Base-by-base conservation (phyloP, 1,140 invertebrate species). In the Leptopilina boulardi region DNA sequence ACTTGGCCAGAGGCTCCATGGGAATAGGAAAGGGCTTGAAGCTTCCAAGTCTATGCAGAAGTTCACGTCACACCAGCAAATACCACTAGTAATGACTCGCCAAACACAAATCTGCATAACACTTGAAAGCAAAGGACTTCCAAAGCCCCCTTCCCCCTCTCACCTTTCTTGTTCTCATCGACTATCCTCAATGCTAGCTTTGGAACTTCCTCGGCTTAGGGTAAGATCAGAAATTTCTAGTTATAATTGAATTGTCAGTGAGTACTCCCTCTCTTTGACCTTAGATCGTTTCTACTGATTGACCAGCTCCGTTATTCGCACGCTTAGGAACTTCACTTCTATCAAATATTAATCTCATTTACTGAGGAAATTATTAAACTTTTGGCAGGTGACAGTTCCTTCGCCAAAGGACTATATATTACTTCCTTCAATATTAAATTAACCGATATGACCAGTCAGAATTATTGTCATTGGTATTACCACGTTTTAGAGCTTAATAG, bases 71-170 rank as follows among this genome's bases (percentile, higher is more conserved):
- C 77, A 70, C 74, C 70, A 74, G 83, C 84, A 88, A 88, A 88
- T 82, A 85, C 76, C 76, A 15, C 77, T 81, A 81, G 82, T 88
- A 87, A 89, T 88, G 86, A 90, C 87, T 89, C 85, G 83, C 83
- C 87, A 91, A 91, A 91, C 87, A 91, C 82, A 87, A 91, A 90
- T 91, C 87, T 91, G 87, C 90, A 91, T 91, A 91, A 89, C 87
- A 88, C 88, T 88, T 87, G 83, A 59, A 13, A 86, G 79, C 82
- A 81, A 30, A 78, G 77, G 77, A 77, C 79, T 75, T 59, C 9
- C 34, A 38, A 47, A 51, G 76, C 75, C 78, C 80, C 75, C 77
- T 30, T 5, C 26, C 2, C 26, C 5, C 26, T 30, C 26, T 30
- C 26, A 30, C 77, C 75, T 18, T 75, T 77, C 76, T 78, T 59